Base-by-base conservation (phyloP, 2,888 invertebrate species). In the Sinotaia quadrata region DNA sequence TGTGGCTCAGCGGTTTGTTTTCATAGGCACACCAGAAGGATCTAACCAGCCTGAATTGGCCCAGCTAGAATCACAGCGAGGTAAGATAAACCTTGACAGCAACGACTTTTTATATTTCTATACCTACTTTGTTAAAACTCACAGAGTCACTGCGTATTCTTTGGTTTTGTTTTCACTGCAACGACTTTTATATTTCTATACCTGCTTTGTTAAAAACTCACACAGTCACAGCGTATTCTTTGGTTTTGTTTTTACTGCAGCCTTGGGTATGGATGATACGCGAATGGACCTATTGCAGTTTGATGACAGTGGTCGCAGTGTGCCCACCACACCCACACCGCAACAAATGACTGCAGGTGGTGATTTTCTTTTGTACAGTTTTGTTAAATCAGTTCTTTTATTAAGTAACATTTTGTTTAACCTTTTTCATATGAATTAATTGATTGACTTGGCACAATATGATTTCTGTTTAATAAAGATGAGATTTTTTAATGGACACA, bases 211-310 rank as follows among this genome's bases (percentile, higher is more conserved):
- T n/a, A n/a, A n/a, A n/a, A n/a, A n/a, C n/a, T n/a, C n/a, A n/a
- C n/a, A n/a, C n/a, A n/a, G n/a, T n/a, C n/a, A n/a, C n/a, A n/a
- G n/a, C n/a, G n/a, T n/a, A n/a, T n/a, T n/a, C n/a, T n/a, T n/a
- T n/a, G n/a, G n/a, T n/a, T n/a, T n/a, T n/a, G 27, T 7, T 49
- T 10, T 41, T 49, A 8, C 29, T 58, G 21, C 69, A 75, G 81
- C 81, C 37, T 75, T 86, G 69, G 87, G 88, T 4, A 92, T 93
- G 90, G 93, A 93, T 87, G 93, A 93, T 87, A 92, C 93, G 58
- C 91, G 93, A 84, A 91, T 93, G 86, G 93, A 94, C 88, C 90
- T 93, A 41, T 91, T 92, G 81, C 91, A 91, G 77, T 87, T 91
- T 74, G 91, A 91, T 77, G 91, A 91, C 60, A 91, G 92, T 37